These are phyloP conservation scores for Chromoteleia sp. DNA, from an alignment of 2,888 invertebrate species.

Conservation along the genomic window DNA sequence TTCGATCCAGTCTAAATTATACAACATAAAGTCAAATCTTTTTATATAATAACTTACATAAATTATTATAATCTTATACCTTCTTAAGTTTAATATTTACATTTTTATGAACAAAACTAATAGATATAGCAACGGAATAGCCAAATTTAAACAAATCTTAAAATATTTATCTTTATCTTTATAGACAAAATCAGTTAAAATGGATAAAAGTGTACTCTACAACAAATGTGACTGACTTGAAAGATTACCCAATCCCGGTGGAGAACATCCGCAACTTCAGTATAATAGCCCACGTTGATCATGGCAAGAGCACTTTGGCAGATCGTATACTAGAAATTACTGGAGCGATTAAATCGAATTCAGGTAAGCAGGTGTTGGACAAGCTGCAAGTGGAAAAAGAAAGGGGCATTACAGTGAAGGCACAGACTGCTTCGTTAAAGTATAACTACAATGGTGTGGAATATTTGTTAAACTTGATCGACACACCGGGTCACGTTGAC, in stretches of 20 bases:
- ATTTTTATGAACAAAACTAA: too few species aligned
- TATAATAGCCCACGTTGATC: slow-evolving; percentile 99
- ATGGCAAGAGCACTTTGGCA: slow-evolving; percentile 98
- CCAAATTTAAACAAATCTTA: too few species aligned
- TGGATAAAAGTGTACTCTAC: slow-evolving; percentile 22
- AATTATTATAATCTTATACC: too few species aligned
- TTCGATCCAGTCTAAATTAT: too few species aligned
- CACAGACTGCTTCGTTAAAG: slow-evolving; percentile 96
- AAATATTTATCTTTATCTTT: slow-evolving; percentile 5
- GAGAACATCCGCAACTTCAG: slow-evolving; percentile 94
- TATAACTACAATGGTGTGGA: slow-evolving; percentile 89
- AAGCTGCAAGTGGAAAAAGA: slow-evolving; percentile 95
- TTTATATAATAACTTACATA: too few species aligned
- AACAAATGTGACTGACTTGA: slow-evolving; percentile 38
- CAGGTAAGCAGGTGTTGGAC: slow-evolving; percentile 91
- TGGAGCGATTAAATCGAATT: slow-evolving; percentile 90
- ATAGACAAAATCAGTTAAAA: slow-evolving; percentile 26
- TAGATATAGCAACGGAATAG: too few species aligned
- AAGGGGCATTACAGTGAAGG: slow-evolving; percentile 99
- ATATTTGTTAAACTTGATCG: slow-evolving; percentile 97
- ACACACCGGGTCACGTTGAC: slow-evolving; percentile 99
- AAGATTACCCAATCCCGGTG: slow-evolving; percentile 82
- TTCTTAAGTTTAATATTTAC: too few species aligned
- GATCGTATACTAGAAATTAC: slow-evolving; percentile 97
- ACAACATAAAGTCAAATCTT: too few species aligned